Percentiles rank a stretch among this genome's conserved stretches.
Conservation (phyloP, 2,888 invertebrate genomes). For the Zele albiditarsus region DNA sequence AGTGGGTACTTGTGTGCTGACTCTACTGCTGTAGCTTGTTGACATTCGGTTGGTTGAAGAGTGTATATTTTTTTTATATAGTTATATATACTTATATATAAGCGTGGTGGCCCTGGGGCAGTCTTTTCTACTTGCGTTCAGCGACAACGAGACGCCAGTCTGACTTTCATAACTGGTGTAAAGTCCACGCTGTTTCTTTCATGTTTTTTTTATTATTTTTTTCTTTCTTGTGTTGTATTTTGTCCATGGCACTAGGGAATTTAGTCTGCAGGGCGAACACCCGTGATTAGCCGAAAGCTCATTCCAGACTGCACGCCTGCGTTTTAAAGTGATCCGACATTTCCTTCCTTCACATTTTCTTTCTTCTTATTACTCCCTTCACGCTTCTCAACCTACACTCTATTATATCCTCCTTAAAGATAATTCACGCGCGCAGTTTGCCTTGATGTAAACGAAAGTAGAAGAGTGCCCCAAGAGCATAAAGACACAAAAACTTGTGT, state of each 20-base stretch:
- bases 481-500: constrained; percentile 16
- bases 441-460: constrained; percentile 16
- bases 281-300: constrained; percentile 34
- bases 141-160: constrained; percentile 14
- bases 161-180: constrained; percentile 36
- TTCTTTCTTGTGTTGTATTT: not conserved
- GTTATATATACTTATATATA: constrained; percentile 3
- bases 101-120: constrained; percentile 2
- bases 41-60: constrained; percentile 21
- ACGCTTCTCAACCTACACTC: not conserved
- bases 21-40: constrained; percentile 24
- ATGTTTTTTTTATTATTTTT: not conserved
- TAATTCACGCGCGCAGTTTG: constrained; percentile 19
- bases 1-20: not conserved
- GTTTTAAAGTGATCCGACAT: constrained; percentile 34
- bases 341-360: constrained; percentile 14
- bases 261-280: constrained; percentile 31
- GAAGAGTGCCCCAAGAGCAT: constrained; percentile 18
- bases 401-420: constrained; percentile 16
- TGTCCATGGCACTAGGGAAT: constrained; percentile 27
- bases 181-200: constrained; percentile 27
- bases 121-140: not conserved
- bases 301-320: constrained; percentile 26
- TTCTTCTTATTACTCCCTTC: constrained; percentile 3
- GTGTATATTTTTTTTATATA: constrained; percentile 25